Evolutionary conservation across 2,797 vertebrate genomes (phyloP).

Genomic region (Macroramphosus scolopax): DNA sequence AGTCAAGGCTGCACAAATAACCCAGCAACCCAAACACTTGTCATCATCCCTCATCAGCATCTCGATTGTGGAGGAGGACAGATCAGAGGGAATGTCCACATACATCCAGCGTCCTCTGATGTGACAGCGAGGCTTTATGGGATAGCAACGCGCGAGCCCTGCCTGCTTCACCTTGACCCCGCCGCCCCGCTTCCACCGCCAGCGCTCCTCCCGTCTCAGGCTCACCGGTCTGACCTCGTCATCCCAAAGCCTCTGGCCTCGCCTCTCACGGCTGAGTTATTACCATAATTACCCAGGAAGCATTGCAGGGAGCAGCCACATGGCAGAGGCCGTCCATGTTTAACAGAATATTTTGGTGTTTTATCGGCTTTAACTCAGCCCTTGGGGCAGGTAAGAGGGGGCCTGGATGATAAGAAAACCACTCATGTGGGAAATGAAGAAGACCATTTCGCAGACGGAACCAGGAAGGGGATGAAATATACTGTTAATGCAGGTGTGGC

Average conservation of each 20-base stretch:
- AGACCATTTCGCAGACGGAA: slow-evolving; percentile 79
- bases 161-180: slow-evolving; percentile 61
- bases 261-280: slow-evolving; percentile 76
- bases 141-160: slow-evolving; percentile 21
- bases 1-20: slow-evolving; percentile 43
- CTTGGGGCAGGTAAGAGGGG: slow-evolving; percentile 53
- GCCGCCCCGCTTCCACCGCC: slow-evolving; percentile 19
- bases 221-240: slow-evolving; percentile 69
- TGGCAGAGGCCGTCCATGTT: slow-evolving; percentile 70
- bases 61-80: slow-evolving; percentile 60
- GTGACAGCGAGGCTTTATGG: slow-evolving; percentile 71
- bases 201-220: slow-evolving; percentile 34
- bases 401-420: slow-evolving; percentile 80
- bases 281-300: slow-evolving; percentile 79
- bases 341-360: slow-evolving; percentile 83
- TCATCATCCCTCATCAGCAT: slow-evolving; percentile 72
- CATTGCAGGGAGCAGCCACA: slow-evolving; percentile 64
- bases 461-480: slow-evolving; percentile 70
- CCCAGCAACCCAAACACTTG: slow-evolving; percentile 50
- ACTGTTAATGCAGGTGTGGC: slow-evolving; percentile 63
- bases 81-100: slow-evolving; percentile 56
- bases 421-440: slow-evolving; percentile 91
- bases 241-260: slow-evolving; percentile 67
- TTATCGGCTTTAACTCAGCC: slow-evolving; percentile 84
- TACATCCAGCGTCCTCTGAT: slow-evolving; percentile 65